Conservation (phyloP, 2,888 invertebrate species). For the Chymomyza amoena region DNA sequence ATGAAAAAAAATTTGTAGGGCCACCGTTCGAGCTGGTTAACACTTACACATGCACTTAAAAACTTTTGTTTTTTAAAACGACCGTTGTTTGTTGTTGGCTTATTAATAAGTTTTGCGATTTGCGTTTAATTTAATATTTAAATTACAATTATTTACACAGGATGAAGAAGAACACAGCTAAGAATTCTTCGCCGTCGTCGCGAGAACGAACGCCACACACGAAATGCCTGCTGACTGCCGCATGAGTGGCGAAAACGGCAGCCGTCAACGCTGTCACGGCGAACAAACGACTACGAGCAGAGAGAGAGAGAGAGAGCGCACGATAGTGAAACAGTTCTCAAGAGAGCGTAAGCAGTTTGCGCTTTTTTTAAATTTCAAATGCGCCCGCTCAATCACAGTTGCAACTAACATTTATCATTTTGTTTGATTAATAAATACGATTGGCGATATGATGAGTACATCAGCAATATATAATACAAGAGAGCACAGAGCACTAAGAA, state of each 20-base stretch:
- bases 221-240: not conserved
- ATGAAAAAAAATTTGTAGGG: constrained; percentile 7
- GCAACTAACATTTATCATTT: not conserved
- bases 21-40: constrained; percentile 4
- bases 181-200: constrained; percentile 75
- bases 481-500: not conserved
- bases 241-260: not conserved
- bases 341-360: too few species aligned
- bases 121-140: constrained; percentile 69
- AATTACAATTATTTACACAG: constrained; percentile 77
- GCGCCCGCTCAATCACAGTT: too few species aligned
- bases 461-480: too few species aligned
- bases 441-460: not conserved
- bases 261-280: not conserved
- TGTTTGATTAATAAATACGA: not conserved
- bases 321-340: not conserved
- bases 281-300: not conserved
- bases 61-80: constrained; percentile 49
- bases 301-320: not conserved
- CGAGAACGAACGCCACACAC: constrained; percentile 29
- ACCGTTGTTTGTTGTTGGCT: constrained; percentile 37
- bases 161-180: constrained; percentile 72
- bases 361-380: not conserved
- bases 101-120: constrained; percentile 54
- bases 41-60: constrained; percentile 71